Evolutionary conservation across 2,888 invertebrate species (phyloP), one percentile per base, ranked within the genome.

Genomic region (Aphidius colemani): DNA sequence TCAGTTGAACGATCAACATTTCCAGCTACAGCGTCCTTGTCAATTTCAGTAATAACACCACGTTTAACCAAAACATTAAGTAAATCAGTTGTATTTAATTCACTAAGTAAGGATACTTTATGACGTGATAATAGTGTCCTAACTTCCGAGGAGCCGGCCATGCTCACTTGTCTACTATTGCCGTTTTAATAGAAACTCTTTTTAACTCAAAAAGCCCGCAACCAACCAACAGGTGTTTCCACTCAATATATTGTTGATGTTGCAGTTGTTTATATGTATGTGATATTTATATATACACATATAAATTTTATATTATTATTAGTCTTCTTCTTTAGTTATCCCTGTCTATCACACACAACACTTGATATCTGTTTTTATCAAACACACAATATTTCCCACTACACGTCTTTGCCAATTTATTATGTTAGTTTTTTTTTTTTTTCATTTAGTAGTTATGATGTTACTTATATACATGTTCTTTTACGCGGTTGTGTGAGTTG

Each of bases 1-100:
- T 71, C 72, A 62, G 68, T 71, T 50, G 72, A 66, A 11, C 68
- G 72, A 67, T 72, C 72, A 55, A 69, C 74, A 66, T 71, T 75
- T 46, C 72, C 73, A 40, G 75, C 74, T 8, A 76, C 73, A 30
- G 75, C 83, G 79, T 88, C 88, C 70, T 88, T 85, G 72, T 89
- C 88, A 72, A 86, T 85, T 69, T 88, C 83, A 74, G 84, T 87
- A 67, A 89, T 85, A 69, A 89, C 85, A 58, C 88, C 87, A 75
- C 88, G 89, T 77, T 89, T 89, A 62, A 88, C 88, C 65, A 89
- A 83, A 69, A 87, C 86, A 67, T 87, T 86, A 70, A 89, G 76
- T 59, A 89, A 82, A 79, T 88, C 87, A 67, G 88, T 88, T 70
- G 86, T 86, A 75, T 85, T 84, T 71, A 89, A 79, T 83, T 89